Evolutionary conservation across 1,140 invertebrate species (phyloP), one percentile per base, ranked within the genome.

Genomic region (Nixonia krombeini): DNA sequence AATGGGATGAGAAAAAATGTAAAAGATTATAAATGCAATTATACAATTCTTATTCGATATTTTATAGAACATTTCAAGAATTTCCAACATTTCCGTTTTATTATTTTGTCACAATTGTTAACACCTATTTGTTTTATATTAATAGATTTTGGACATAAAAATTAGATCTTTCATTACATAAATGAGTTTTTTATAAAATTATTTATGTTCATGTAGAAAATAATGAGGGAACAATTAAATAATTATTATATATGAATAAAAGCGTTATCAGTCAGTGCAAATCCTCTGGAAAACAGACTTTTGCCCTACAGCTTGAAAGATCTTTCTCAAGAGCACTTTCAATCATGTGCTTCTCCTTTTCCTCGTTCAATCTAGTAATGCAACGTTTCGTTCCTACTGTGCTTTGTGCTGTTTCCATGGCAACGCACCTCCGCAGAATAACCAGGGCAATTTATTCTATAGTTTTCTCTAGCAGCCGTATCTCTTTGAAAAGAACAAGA

Each of bases 391-490:
- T 61, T 61, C 31, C 33, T 45, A 45, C 37, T 40, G 38, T 46
- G 31, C 56, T 57, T 55, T 61, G 46, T 46, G 37, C 38, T 46
- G 64, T 61, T 67, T 46, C 56, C 52, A 61, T 61, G 50, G 9
- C 29, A 31, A 31, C 9, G 29, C 64, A 29, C 51, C 37, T 29
- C 56, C 56, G 25, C 26, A 33, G 50, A 55, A 33, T 61, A 67
- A 67, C 64, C 49, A 61, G 64, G 64, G 56, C 64, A 61, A 61
- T 61, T 67, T 61, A 61, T 67, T 37, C 41, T 28, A 56, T 56
- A 61, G 37, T 56, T 67, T 61, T 56, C 44, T 44, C 31, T n/a
- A 12, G 23, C 29, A 52, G 56, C 51, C 25, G 53, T 33, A 52
- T 42, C 26, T 52, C 35, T 37, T 46, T 8, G 2, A n/a, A 51